These are phyloP conservation scores for Platyrinchus mystaceus DNA, from an alignment of 2,797 vertebrate genomes.

Conservation along the genomic window DNA sequence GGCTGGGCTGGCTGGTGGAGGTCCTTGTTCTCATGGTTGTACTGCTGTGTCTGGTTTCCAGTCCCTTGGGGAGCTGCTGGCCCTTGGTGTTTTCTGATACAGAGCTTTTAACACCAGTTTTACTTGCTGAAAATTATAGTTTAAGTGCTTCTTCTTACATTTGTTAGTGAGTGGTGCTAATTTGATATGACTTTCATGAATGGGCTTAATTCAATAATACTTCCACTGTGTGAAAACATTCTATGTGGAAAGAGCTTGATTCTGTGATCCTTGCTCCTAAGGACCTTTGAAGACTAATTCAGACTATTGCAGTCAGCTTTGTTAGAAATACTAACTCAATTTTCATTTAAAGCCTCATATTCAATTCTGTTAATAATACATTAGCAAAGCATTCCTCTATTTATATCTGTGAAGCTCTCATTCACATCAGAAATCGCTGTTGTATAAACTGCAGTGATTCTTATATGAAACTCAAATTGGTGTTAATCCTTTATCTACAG, in stretches of 20 bases:
- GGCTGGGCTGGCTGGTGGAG: neutral
- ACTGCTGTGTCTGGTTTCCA: neutral
- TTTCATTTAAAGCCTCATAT: neutral
- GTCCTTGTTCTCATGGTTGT: neutral
- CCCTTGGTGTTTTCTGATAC: neutral
- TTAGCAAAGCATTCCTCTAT: neutral
- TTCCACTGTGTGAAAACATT: neutral
- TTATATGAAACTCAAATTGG: neutral
- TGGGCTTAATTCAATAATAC: neutral
- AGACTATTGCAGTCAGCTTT: neutral
- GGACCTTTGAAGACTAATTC: neutral
- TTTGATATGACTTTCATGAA: neutral
- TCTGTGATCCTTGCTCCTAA: neutral
- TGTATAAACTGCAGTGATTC: neutral
- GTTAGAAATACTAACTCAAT: neutral
- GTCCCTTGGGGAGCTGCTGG: neutral
- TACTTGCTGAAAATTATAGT: neutral
- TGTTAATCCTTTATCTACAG: neutral
- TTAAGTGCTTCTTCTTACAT: fast-evolving
- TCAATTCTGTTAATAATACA: neutral
- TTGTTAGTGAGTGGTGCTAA: neutral
- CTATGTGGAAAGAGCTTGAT: neutral
- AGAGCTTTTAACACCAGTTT: neutral
- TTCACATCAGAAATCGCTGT: neutral
- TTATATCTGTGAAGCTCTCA: neutral